Evolutionary conservation across 2,797 vertebrate species (phyloP).

Genomic region (Chrosomus eos): DNA sequence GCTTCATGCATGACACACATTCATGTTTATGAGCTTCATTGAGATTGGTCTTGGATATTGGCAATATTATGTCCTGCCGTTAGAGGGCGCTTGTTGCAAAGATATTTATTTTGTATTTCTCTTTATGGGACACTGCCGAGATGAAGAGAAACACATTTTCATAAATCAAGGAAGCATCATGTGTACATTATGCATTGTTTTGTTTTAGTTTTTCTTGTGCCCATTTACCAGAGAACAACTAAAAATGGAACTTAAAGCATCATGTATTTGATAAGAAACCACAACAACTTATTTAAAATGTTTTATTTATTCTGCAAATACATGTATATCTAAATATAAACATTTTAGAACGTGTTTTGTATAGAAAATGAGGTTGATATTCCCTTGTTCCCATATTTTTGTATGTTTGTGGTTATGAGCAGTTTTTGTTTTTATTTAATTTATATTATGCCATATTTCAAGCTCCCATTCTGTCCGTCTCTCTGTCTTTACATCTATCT

Average conservation of each 20-base stretch:
- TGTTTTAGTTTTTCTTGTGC: not conserved
- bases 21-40: not conserved
- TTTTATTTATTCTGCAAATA: not conserved
- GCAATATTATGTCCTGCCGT: not conserved
- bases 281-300: not conserved
- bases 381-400: not conserved
- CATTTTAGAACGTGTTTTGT: not conserved
- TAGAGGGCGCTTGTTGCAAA: not conserved
- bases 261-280: not conserved
- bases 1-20: too few relatives aligned
- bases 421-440: not conserved
- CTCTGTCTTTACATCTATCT: too few relatives aligned
- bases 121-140: not conserved
- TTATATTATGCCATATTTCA: not conserved
- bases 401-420: not conserved
- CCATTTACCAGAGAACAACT: not conserved
- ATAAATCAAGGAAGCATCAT: not conserved
- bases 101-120: not conserved
- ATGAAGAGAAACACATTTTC: not conserved
- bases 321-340: not conserved
- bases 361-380: not conserved
- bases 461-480: too few relatives aligned
- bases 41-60: not conserved
- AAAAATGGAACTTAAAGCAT: not conserved
- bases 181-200: not conserved